Evolutionary conservation across 2,888 invertebrate species (phyloP).

Genomic region (Antheraea yamamai): DNA sequence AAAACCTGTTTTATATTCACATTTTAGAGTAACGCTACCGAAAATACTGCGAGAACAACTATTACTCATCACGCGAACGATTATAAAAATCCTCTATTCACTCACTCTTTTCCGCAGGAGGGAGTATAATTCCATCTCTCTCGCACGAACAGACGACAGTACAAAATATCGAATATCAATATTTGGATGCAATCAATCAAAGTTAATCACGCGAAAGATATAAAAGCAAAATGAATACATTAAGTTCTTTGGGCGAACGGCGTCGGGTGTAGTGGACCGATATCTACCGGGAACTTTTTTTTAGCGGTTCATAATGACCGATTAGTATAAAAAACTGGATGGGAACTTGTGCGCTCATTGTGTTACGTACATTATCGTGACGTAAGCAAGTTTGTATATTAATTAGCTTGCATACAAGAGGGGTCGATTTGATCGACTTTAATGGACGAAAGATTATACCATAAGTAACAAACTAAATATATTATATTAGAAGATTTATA

Average conservation of each 20-base stretch:
- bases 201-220: slow-evolving; percentile 81
- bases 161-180: slow-evolving; percentile 76
- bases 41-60: slow-evolving; percentile 48
- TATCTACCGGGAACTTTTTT: slow-evolving; percentile 60
- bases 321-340: slow-evolving; percentile 66
- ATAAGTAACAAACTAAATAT: slow-evolving; percentile 11
- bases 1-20: slow-evolving; percentile 31
- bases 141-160: slow-evolving; percentile 47
- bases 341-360: slow-evolving; percentile 60
- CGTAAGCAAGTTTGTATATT: slow-evolving; percentile 70
- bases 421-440: slow-evolving; percentile 23
- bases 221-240: slow-evolving; percentile 79
- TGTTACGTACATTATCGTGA: slow-evolving; percentile 70
- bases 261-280: slow-evolving; percentile 64
- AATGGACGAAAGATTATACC: slow-evolving; percentile 12
- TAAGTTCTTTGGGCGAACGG: slow-evolving; percentile 64
- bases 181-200: slow-evolving; percentile 81
- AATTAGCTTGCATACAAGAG: slow-evolving; percentile 61
- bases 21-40: slow-evolving; percentile 46
- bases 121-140: slow-evolving; percentile 41
- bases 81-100: slow-evolving; percentile 36
- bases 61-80: slow-evolving; percentile 56
- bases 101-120: slow-evolving; percentile 36
- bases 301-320: slow-evolving; percentile 67
- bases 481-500: not conserved